A percentile compares a stretch with the other conserved stretches of the same genome.
These are phyloP conservation scores for Etheostoma spectabile DNA, from an alignment of 2,113 vertebrate genomes.

Conservation along the genomic window DNA sequence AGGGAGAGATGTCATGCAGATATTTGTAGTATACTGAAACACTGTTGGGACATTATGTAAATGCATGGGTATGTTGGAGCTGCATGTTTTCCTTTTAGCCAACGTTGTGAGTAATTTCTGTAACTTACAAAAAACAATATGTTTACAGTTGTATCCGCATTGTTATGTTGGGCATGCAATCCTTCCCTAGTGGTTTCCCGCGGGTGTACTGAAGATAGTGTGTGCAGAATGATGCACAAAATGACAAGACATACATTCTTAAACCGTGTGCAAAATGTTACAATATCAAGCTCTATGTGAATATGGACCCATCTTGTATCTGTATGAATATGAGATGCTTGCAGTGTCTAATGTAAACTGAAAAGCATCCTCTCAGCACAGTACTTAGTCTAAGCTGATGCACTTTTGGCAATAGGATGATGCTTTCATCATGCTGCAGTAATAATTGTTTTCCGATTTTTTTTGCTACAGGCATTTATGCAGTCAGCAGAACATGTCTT, in stretches of 20 bases:
- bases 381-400: conserved; percentile 17
- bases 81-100: conserved; percentile 33
- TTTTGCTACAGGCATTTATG: conserved; percentile 44
- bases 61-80: conserved; percentile 42
- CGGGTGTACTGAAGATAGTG: background rate
- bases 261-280: conserved; percentile 9
- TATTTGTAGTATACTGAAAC: conserved; percentile 37
- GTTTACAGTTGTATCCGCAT: conserved; percentile 9
- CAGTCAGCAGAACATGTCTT: conserved; percentile 32
- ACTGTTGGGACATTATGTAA: conserved; percentile 30
- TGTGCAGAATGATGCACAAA: conserved; percentile 13
- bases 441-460: conserved; percentile 40
- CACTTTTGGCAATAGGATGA: conserved; percentile 44
- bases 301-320: conserved; percentile 14
- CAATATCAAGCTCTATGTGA: conserved; percentile 3
- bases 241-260: conserved; percentile 8
- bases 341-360: conserved; percentile 1
- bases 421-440: conserved; percentile 46
- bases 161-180: conserved; percentile 13
- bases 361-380: conserved; percentile 29
- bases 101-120: conserved; percentile 33
- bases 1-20: conserved; percentile 39
- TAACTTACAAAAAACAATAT: background rate
- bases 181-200: background rate
- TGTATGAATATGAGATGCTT: background rate